Base-by-base conservation (phyloP, 2,797 vertebrate species). In the Fringilla coelebs region DNA sequence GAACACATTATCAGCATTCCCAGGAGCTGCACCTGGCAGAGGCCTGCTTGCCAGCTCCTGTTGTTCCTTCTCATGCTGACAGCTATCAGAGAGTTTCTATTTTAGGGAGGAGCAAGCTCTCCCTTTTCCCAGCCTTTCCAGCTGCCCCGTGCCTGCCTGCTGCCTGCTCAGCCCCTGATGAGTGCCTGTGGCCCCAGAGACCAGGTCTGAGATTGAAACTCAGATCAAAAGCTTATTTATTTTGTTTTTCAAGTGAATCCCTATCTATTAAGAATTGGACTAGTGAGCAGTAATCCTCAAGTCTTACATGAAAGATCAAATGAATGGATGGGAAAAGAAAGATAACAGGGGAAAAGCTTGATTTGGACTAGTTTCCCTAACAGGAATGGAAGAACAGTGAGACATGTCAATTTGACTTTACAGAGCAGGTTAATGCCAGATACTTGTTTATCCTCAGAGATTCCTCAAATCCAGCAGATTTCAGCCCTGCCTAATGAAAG, bases 391-490 rank as follows among this genome's bases (percentile, higher is more conserved):
- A 93, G 76, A 84, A 91, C 10, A 89, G 87, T 67, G 83, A 95
- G 79, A 93, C 28, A 31, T 32, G 68, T 93, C 89, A 89, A 88
- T 90, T 68, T 93, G 93, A 93, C 94, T 94, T 76, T 88, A 84
- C 87, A 88, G 90, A 90, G 78, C 83, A 92, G 88, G 95, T 93
- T 95, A 92, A 92, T 86, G 60, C 85, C 89, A 73, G 71, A 60
- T 75, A 84, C 70, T 94, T 96, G 48, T 94, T 95, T 96, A 94
- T 94, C 96, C 90, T 91, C 60, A 12, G 94, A 96, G 95, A 94
- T 94, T 78, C 85, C 88, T 94, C 90, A 79, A 94, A 86, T 95
- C 92, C 67, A 70, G 78, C 86, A 91, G 72, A 81, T 94, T 93
- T 96, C 85, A 90, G 68, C 52, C 11, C 54, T 88, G 72, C 65